Percentiles rank a stretch among this genome's conserved stretches.
phyloP scores from a whole-genome alignment of 2,113 vertebrate genomes.

The Acanthochromis polyacanthus region DNA sequence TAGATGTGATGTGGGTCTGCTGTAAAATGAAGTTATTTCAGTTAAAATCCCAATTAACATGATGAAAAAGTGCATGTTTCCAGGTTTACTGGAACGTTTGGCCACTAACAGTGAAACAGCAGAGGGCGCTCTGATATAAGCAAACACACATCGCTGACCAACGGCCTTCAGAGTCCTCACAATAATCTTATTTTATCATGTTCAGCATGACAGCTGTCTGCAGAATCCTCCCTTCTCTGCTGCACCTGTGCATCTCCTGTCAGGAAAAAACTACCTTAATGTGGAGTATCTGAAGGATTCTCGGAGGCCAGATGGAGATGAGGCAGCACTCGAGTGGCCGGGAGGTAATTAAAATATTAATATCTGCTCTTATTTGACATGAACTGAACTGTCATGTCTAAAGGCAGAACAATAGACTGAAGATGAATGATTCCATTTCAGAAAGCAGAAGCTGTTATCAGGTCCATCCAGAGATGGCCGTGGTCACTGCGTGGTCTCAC shows the following conservation, averaged over 20 bases:
- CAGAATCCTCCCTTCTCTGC: neutral
- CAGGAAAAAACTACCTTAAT: neutral
- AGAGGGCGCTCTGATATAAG: conserved; percentile 50
- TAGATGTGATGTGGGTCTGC: no score
- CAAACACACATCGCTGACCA: neutral
- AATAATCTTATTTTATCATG: neutral
- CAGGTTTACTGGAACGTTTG: no score
- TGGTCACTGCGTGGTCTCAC: conserved; percentile 5
- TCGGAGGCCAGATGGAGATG: neutral
- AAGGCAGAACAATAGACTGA: neutral
- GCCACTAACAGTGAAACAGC: conserved; percentile 5
- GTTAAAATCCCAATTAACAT: neutral
- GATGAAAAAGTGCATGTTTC: neutral
- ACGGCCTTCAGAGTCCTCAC: neutral
- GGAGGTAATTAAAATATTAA: neutral
- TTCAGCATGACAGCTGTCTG: neutral
- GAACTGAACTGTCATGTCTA: no score
- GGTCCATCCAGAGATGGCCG: neutral
- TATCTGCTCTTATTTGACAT: neutral
- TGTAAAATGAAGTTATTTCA: no score
- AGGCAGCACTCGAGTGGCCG: no score
- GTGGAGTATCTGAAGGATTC: neutral
- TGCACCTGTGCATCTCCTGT: neutral
- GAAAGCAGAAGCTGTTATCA: conserved; percentile 31
- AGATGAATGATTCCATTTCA: no score